Conservation (phyloP, 2,888 invertebrate species). For the Pseudolycoriella hygida region DNA sequence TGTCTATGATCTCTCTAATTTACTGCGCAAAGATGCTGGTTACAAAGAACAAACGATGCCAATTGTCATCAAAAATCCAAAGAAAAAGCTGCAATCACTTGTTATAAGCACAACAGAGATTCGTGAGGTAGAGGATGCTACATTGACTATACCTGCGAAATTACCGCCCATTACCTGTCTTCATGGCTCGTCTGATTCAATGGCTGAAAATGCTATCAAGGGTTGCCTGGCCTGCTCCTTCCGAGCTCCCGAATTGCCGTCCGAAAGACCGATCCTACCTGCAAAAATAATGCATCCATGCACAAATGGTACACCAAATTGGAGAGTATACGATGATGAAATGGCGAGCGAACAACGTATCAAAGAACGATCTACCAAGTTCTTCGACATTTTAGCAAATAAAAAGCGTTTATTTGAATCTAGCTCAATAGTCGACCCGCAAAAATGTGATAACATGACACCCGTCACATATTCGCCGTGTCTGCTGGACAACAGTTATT, state of each 20-base stretch:
- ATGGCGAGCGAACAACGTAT: no score
- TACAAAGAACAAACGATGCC: background rate
- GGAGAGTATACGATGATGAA: background rate
- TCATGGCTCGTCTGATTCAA: constrained; percentile 16
- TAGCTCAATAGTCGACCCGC: no score
- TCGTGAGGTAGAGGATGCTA: background rate
- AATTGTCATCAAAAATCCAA: background rate
- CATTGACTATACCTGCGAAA: background rate
- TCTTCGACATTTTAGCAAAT: no score
- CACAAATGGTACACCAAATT: background rate
- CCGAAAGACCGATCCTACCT: constrained; percentile 24
- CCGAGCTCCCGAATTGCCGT: constrained; percentile 23
- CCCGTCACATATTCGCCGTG: no score
- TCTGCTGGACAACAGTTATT: no score
- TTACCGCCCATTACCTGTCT: background rate
- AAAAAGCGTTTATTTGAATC: no score
- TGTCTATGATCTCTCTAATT: constrained; percentile 47
- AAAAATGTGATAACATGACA: no score
- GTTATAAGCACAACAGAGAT: background rate
- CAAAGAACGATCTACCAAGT: no score
- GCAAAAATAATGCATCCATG: constrained; percentile 14
- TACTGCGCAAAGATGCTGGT: constrained; percentile 29
- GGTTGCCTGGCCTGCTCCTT: constrained; percentile 21
- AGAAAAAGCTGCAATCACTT: no score
- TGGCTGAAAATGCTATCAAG: constrained; percentile 18